Base-by-base conservation (phyloP, 2,888 invertebrate genomes). In the Eurytoma adleriae region DNA sequence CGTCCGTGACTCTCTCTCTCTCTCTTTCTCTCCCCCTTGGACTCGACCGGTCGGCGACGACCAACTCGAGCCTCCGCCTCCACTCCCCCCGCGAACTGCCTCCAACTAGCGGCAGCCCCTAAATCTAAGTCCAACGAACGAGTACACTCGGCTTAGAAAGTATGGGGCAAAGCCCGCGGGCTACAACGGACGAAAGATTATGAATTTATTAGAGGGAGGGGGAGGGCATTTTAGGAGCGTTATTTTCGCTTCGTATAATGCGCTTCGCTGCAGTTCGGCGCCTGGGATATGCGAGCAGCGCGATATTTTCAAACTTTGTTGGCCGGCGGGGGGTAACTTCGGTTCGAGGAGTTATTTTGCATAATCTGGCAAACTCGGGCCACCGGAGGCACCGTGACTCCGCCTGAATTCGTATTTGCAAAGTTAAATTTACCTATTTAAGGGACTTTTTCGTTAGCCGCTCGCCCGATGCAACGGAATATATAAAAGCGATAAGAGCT, bases 81-180 rank as follows among this genome's bases (percentile, higher is more conserved):
- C 30, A 82, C 84, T 85, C 84, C 83, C 85, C 84, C 84, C 83
- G 82, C 83, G 83, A 84, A 84, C 83, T 82, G 85, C 87, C 87
- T 83, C 86, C 86, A 88, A 88, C 89, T 88, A 90, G 64, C 18
- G 40, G 18, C 48, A 88, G 87, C 89, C 89, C 89, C 90, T 89
- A 90, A 90, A 90, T 90, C 90, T 90, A 90, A 90, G 90, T 89
- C 89, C 87, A 86, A 85, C 88, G 85, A 86, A 86, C 84, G 84
- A 83, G 90, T 90, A 90, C 90, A 90, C 88, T 87, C 90, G 82
- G 83, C 71, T 83, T 81, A 82, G 85, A 88, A 89, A 90, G 85
- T 86, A 57, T 40, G 10, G 24, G 62, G 57, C 54, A 59, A 68
- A 59, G 18, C 52, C 64, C 74, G 77, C 77, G 52, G 59, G 75